A percentile compares a stretch with the other conserved stretches of the same genome.
phyloP scores from a whole-genome alignment of 2,797 vertebrate genomes.

The Pteropus rufus region DNA sequence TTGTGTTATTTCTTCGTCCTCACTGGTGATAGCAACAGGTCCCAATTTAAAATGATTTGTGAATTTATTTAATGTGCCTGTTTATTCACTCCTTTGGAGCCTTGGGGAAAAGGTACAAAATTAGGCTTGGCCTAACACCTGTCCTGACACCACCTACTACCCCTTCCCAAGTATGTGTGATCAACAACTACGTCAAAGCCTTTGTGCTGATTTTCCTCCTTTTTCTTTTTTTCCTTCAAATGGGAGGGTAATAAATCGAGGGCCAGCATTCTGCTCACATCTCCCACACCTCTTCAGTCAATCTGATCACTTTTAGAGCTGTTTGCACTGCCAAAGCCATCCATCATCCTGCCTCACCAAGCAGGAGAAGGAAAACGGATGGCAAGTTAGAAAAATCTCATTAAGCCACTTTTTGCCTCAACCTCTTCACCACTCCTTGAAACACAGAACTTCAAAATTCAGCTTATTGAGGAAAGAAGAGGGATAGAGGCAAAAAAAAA shows the following conservation, averaged over 20 bases:
- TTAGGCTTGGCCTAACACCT: background rate
- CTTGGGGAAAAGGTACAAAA: slow-evolving; percentile 27
- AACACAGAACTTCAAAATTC: slow-evolving; percentile 53
- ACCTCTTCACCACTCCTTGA: slow-evolving; percentile 28
- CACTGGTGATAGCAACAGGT: slow-evolving; percentile 15
- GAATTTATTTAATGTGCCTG: slow-evolving; percentile 11
- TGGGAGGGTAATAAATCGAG: background rate
- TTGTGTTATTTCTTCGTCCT: background rate
- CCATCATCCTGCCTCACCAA: slow-evolving; percentile 55
- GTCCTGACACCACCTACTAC: background rate
- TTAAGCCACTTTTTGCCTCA: slow-evolving; percentile 51
- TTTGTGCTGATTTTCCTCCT: background rate
- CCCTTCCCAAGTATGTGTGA: background rate
- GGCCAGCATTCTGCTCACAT: slow-evolving; percentile 52
- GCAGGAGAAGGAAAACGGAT: slow-evolving; percentile 54
- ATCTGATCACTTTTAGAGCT: slow-evolving; percentile 42
- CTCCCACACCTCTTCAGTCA: slow-evolving; percentile 52
- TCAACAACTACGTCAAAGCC: background rate
- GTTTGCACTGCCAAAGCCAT: slow-evolving; percentile 33
- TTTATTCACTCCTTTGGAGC: background rate
- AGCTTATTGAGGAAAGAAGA: slow-evolving; percentile 29
- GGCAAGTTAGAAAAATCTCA: slow-evolving; percentile 61
- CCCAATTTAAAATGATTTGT: background rate
- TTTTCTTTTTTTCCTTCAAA: background rate
- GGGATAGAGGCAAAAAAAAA: background rate